Percentiles rank a stretch among this genome's conserved stretches.
Evolutionary conservation across 2,113 vertebrate genomes (phyloP).

Genomic region (Mobula birostris): DNA sequence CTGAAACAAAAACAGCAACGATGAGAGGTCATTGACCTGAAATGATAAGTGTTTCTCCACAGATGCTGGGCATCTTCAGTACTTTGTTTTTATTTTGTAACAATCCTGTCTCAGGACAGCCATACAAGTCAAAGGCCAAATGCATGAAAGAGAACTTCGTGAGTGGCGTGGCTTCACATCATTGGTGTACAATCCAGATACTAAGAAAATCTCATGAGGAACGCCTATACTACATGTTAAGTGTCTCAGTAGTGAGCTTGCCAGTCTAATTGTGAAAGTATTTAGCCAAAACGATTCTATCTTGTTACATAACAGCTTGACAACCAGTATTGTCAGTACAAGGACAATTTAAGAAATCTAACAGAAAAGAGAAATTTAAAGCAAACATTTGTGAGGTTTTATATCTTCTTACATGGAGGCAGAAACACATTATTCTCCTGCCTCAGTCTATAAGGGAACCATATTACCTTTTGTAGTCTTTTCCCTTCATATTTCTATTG

Average conservation of each 20-base stretch:
- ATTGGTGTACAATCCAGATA: not conserved
- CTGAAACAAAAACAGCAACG: no score
- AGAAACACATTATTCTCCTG: no score
- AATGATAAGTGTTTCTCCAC: no score
- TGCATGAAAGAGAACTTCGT: not conserved
- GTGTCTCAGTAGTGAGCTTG: not conserved
- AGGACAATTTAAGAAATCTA: not conserved
- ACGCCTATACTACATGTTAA: not conserved
- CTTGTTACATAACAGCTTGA: not conserved
- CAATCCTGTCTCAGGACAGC: no score
- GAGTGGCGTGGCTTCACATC: not conserved
- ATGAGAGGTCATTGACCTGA: no score
- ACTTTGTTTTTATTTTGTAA: no score
- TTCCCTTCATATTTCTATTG: no score
- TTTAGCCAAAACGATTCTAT: not conserved
- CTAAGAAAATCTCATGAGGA: not conserved
- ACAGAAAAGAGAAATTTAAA: not conserved
- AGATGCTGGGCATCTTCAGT: no score
- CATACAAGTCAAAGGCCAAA: not conserved
- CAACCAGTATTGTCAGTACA: not conserved
- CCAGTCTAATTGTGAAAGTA: not conserved
- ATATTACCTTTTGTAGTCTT: no score
- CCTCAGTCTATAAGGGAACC: no score
- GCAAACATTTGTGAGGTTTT: no score
- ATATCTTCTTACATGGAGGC: no score